Evolutionary conservation across 2,888 invertebrate genomes (phyloP).

Genomic region (Abscondita cerata): DNA sequence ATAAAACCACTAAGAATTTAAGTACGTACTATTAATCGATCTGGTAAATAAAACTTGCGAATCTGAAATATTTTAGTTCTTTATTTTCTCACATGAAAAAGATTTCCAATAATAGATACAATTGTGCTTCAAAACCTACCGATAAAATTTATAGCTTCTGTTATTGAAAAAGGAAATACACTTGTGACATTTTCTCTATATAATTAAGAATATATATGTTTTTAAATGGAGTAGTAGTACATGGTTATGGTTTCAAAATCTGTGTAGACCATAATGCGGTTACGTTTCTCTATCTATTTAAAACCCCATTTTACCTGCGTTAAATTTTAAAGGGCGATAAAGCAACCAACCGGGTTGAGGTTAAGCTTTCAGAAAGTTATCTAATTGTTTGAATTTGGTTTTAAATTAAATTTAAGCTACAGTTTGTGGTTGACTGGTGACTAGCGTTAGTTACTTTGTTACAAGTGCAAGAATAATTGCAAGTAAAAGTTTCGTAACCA

Average conservation of each 20-base stretch:
- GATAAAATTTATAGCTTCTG: neutral
- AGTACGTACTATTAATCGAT: neutral
- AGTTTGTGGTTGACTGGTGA: slow-evolving; percentile 17
- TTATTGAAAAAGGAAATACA: slow-evolving; percentile 17
- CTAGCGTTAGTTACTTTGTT: slow-evolving; percentile 12
- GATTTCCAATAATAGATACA: slow-evolving; percentile 21
- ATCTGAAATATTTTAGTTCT: slow-evolving; percentile 6
- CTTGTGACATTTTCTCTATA: neutral
- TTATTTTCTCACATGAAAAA: slow-evolving; percentile 15
- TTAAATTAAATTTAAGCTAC: slow-evolving; percentile 29
- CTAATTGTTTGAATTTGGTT: slow-evolving; percentile 31
- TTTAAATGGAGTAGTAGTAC: neutral
- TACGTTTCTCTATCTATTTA: slow-evolving; percentile 16
- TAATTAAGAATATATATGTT: neutral
- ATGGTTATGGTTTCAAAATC: slow-evolving; percentile 15
- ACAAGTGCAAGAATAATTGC: slow-evolving; percentile 1
- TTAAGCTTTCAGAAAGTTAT: slow-evolving; percentile 28
- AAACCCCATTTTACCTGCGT: slow-evolving; percentile 24
- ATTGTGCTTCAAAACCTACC: slow-evolving; percentile 7
- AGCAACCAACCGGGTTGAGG: slow-evolving; percentile 25
- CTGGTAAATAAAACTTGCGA: neutral
- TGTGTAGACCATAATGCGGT: slow-evolving; percentile 19
- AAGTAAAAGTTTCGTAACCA: neutral
- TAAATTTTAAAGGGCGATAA: slow-evolving; percentile 26
- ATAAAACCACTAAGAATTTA: neutral